Percentiles rank a stretch among this genome's conserved stretches.
Evolutionary conservation across 2,113 vertebrate species (phyloP).

Genomic region (Syngnathus scovelli): DNA sequence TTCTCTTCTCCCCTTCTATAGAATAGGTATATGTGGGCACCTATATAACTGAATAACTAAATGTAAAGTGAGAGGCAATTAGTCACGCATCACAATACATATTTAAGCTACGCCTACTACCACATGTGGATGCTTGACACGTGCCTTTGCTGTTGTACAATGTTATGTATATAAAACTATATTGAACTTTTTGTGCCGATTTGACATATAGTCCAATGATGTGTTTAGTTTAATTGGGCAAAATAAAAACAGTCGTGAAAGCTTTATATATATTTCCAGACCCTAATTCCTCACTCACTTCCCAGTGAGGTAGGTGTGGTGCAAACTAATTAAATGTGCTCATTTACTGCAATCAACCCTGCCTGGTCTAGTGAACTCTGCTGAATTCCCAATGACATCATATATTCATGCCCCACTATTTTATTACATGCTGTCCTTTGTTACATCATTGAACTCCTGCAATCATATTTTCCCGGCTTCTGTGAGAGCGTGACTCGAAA

Average conservation of each 20-base stretch:
- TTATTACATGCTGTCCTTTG: conserved; percentile 26
- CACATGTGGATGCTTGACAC: too few species aligned
- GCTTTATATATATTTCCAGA: not conserved
- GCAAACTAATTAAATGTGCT: conserved; percentile 33
- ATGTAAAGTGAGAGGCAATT: not conserved
- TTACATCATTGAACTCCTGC: conserved; percentile 21
- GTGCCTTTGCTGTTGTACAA: too few species aligned
- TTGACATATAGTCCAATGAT: conserved; percentile 7
- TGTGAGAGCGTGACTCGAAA: conserved; percentile 8
- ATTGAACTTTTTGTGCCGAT: conserved; percentile 25
- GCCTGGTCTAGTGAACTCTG: conserved; percentile 26
- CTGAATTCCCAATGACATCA: conserved; percentile 19
- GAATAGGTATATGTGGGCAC: too few species aligned
- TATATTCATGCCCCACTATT: conserved; percentile 13
- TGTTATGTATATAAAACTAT: too few species aligned
- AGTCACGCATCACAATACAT: not conserved
- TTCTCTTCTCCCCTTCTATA: not conserved
- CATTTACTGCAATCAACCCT: conserved; percentile 36
- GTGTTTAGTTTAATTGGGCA: conserved; percentile 6
- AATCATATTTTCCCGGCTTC: conserved; percentile 3
- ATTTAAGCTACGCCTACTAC: too few species aligned
- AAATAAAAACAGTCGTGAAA: not conserved
- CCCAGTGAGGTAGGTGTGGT: not conserved
- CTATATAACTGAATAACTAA: too few species aligned
- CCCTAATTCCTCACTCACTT: not conserved